A percentile compares a stretch with the other conserved stretches of the same genome.
Evolutionary conservation across 2,888 invertebrate genomes (phyloP).

Genomic region (Xanthia togata): DNA sequence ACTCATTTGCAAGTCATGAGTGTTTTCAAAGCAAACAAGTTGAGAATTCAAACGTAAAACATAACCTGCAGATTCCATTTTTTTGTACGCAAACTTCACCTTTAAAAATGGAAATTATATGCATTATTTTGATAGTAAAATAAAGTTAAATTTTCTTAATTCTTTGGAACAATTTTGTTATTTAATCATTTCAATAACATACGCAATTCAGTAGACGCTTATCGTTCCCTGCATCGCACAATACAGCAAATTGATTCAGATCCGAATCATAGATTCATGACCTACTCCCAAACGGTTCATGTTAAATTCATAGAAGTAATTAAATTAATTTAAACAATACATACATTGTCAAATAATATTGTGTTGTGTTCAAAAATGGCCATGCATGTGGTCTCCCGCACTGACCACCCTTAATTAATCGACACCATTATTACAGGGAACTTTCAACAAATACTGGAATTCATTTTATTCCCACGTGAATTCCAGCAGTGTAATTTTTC

Average conservation of each 20-base stretch:
- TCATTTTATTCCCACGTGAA: conserved; percentile 41
- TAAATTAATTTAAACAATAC: conserved; percentile 38
- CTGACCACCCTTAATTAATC: conserved; percentile 54
- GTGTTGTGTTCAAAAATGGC: conserved; percentile 39
- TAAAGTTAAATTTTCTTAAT: not conserved
- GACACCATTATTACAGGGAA: conserved; percentile 50
- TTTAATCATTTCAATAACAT: conserved; percentile 9
- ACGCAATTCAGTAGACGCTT: conserved; percentile 17
- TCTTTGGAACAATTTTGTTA: not conserved
- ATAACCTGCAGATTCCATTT: conserved; percentile 15
- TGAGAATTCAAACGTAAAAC: conserved; percentile 48
- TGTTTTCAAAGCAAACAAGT: conserved; percentile 47
- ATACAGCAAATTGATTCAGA: conserved; percentile 48
- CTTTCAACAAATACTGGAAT: conserved; percentile 51
- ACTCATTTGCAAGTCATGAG: conserved; percentile 61
- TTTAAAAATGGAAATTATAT: conserved; percentile 1
- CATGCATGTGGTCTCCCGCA: conserved; percentile 31
- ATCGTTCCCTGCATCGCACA: conserved; percentile 9
- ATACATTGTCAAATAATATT: conserved; percentile 20
- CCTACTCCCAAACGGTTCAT: conserved; percentile 38
- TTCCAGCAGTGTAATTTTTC: conserved; percentile 40
- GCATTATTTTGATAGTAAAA: not conserved
- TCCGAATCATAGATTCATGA: conserved; percentile 41
- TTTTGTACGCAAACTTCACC: conserved; percentile 2
- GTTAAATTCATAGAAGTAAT: conserved; percentile 50